Evolutionary conservation across 2,888 invertebrate genomes (phyloP), one percentile per base, ranked within the genome.

Genomic region (Agriopis aurantiaria): DNA sequence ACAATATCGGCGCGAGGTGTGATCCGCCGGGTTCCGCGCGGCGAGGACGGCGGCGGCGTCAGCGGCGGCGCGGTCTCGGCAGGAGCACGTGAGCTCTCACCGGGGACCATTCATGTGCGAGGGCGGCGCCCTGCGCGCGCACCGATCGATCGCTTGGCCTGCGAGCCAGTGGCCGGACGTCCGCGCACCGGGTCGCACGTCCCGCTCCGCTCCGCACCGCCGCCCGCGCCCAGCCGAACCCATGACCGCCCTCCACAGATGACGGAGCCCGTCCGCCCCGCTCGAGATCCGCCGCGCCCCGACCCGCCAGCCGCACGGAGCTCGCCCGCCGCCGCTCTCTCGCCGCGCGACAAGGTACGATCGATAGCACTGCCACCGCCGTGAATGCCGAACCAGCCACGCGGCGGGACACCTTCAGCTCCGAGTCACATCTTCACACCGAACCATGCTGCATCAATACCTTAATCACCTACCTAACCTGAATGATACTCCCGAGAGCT

Each of bases 251-350:
- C 88, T 85, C 88, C 90, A 92, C 93, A 94, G 92, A 93, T 91
- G 95, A 95, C 95, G 94, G 92, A 92, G 91, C 93, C 93, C 92
- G 89, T 87, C 92, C 88, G 88, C 88, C 85, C 87, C 88, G 86
- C 80, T 81, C 88, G 80, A 88, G 83, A 83, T 82, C 81, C 82
- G 85, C 80, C 82, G 80, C 82, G 79, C 88, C 89, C 90, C 85
- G 84, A 65, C 69, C 71, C 69, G 65, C 73, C 85, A 82, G 83
- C 87, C 88, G 86, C 86, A 87, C 86, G 89, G 87, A 88, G 79
- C 85, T 79, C 78, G 76, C 82, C 81, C 82, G 82, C 84, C 82
- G 83, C 85, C 80, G 78, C 80, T 75, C 81, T 75, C 75, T 76
- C 82, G 79, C 79, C 77, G 84, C 84, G 80, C 84, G 85, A 88